Evolutionary conservation across 1,140 invertebrate species (phyloP), one percentile per base, ranked within the genome.

Genomic region (Bacillus rossius): DNA sequence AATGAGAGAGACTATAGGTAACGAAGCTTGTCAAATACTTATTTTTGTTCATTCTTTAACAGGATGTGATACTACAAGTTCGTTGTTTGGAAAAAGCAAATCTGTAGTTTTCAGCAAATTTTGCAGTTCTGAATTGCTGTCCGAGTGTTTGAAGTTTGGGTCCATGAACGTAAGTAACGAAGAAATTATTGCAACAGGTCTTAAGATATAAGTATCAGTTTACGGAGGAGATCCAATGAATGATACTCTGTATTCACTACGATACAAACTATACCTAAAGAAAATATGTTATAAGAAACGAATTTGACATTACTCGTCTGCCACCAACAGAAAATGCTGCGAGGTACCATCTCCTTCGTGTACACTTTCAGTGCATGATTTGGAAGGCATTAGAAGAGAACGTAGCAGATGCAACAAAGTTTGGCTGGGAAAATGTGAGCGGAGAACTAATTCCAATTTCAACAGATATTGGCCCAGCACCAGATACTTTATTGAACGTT

Each of bases 271-370:
- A 14, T 53, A 53, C 17, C 19, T 53, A 34, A 53, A 53, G 10
- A 53, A 13, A 53, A 16, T 53, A n/a, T 38, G 13, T 23, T 49
- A 45, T 22, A 47, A 61, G 57, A 43, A 34, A n/a, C 23, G 55
- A 62, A 57, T 57, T 57, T 45, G 45, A 47, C 8, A 38, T 63
- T 7, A 49, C 51, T 50, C 48, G 13, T 22, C 53, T 65, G 17
- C 62, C 56, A 49, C 60, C 62, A 51, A 65, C 64, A n/a, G 49
- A 42, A 52, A 59, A 34, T 49, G 60, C 62, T 26, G 60, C 57
- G n/a, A 54, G 62, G 23, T 53, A 65, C 37, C 64, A 64, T 45
- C 7, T 41, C 16, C 56, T 50, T 37, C 38, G 62, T 25, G 59
- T 60, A n/a, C 61, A 59, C 41, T 58, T 59, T 43, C 62, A 65